These are phyloP conservation scores for Phymanthus crucifer DNA, from an alignment of 92 coral and sea anemone genomes.

Conservation along the genomic window DNA sequence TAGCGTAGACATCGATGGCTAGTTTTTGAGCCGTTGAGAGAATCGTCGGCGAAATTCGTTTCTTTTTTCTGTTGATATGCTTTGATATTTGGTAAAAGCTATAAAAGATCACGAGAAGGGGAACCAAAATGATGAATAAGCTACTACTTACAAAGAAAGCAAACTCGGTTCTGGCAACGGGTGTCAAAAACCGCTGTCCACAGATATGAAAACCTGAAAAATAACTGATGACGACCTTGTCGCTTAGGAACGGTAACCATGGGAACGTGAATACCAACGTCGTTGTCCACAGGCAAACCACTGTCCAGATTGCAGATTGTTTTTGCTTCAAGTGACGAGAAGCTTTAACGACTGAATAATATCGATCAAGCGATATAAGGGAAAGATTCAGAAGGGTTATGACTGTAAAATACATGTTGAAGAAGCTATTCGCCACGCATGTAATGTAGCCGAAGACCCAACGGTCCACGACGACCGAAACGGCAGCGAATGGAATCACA, in stretches of 20 bases:
- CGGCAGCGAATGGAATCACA: constrained; percentile 58
- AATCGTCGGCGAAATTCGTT: constrained; percentile 54
- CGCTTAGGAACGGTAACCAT: constrained; percentile 55
- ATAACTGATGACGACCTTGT: constrained; percentile 46
- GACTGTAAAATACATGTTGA: constrained; percentile 78
- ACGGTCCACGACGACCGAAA: constrained; percentile 58
- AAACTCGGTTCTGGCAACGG: constrained; percentile 39
- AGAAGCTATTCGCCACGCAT: constrained; percentile 50
- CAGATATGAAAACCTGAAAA: constrained; percentile 74
- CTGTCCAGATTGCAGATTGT: constrained; percentile 37
- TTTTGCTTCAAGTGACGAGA: constrained; percentile 16
- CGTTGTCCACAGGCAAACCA: constrained; percentile 45
- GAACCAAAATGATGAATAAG: constrained; percentile 41
- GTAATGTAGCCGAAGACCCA: constrained; percentile 65
- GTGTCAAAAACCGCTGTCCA: constrained; percentile 49
- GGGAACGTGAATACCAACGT: constrained; percentile 63
- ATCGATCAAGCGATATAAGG: constrained; percentile 67
- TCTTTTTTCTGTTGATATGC: constrained; percentile 36
- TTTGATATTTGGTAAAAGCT: constrained; percentile 59
- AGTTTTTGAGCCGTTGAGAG: constrained; percentile 61
- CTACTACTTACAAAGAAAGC: constrained; percentile 10
- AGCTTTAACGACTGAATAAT: constrained; percentile 59
- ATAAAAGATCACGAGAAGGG: constrained; percentile 50
- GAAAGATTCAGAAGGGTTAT: constrained; percentile 62
- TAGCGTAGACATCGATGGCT: constrained; percentile 62